phyloP scores from a whole-genome alignment of 2,113 vertebrate species.

The Mustela lutreola region DNA sequence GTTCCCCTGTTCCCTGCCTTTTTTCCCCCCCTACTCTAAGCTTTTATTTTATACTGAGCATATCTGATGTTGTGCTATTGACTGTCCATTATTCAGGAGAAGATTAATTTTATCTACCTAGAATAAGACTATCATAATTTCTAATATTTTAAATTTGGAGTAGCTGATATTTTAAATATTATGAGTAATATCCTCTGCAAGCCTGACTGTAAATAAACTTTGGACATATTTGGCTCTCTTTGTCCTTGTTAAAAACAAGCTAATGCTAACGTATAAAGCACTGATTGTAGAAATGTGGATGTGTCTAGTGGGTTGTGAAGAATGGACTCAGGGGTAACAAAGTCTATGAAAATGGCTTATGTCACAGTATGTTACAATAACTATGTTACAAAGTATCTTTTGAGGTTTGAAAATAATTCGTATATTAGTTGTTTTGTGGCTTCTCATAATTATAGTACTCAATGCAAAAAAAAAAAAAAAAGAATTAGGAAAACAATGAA shows the following conservation, averaged over 20 bases:
- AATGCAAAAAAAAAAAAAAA: constrained; percentile 48
- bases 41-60: constrained; percentile 25
- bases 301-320: background rate
- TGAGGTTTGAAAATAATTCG: constrained; percentile 1
- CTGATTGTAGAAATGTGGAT: background rate
- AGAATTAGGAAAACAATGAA: background rate
- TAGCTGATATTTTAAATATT: constrained; percentile 44
- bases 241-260: constrained; percentile 50
- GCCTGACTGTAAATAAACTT: background rate
- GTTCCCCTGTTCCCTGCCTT: background rate
- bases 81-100: constrained; percentile 13
- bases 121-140: constrained; percentile 20
- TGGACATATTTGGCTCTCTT: background rate
- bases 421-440: constrained; percentile 24
- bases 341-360: constrained; percentile 14
- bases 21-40: background rate
- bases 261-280: background rate
- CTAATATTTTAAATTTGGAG: constrained; percentile 24
- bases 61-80: background rate
- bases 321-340: background rate
- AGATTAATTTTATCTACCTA: background rate
- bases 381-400: constrained; percentile 13
- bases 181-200: background rate
- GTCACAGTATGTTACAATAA: background rate
- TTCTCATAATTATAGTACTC: background rate